phyloP scores from a whole-genome alignment of 2,113 vertebrate species.

The Edolisoma coerulescens region DNA sequence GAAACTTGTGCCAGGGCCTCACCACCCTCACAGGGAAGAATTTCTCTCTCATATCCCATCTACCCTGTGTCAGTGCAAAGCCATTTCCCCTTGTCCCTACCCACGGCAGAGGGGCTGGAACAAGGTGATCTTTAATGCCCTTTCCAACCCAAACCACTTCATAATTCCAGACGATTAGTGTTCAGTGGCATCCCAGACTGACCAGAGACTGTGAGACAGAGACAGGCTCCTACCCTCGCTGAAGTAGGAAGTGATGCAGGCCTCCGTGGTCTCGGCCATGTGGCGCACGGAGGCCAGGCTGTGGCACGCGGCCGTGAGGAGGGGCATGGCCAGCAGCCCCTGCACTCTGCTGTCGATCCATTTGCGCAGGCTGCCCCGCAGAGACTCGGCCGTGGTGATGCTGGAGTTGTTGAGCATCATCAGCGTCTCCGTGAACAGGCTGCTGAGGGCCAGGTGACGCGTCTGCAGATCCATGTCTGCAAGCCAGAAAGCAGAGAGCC shows the following conservation, averaged over 20 bases:
- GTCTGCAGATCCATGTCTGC: constrained; percentile 85
- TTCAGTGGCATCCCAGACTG: accelerated
- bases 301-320: constrained; percentile 88
- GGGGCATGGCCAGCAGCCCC: constrained; percentile 84
- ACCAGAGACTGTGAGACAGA: background rate
- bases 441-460: constrained; percentile 90
- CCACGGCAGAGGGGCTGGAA: background rate
- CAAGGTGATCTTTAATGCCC: background rate
- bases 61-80: background rate
- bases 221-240: constrained; percentile 68
- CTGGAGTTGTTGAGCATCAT: constrained; percentile 86
- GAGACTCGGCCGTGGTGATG: constrained; percentile 83
- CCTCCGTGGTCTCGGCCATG: constrained; percentile 91
- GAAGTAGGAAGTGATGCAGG: constrained; percentile 91
- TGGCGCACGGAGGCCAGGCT: constrained; percentile 92
- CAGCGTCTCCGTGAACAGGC: constrained; percentile 87
- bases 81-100: background rate
- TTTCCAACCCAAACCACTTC: background rate
- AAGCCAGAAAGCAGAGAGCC: background rate
- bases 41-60: background rate
- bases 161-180: accelerated
- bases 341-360: constrained; percentile 84
- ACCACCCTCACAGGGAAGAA: background rate
- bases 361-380: constrained; percentile 76
- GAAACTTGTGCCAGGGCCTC: background rate